Conservation (phyloP, 2,888 invertebrate species). For the Drosophila birchii region DNA sequence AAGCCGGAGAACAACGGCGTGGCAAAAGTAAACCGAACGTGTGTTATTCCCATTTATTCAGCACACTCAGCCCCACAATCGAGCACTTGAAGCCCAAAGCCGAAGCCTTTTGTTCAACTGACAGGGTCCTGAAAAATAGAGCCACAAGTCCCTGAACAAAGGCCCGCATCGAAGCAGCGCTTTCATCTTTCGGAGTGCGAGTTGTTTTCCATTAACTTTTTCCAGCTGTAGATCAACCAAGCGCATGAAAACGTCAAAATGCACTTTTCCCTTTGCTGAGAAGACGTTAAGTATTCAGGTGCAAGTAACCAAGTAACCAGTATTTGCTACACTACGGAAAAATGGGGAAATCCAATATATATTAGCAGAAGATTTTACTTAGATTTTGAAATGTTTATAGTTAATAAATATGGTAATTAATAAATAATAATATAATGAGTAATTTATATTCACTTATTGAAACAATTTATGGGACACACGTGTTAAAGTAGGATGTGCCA, state of each 20-base stretch:
- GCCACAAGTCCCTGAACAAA: conserved; percentile 26
- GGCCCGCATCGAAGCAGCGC: conserved; percentile 25
- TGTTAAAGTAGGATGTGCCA: neutral
- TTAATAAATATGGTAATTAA: neutral
- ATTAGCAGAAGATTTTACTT: neutral
- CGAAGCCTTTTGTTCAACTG: conserved; percentile 48
- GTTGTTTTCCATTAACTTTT: conserved; percentile 73
- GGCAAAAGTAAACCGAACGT: conserved; percentile 37
- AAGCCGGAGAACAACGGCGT: conserved; percentile 2
- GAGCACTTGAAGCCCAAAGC: conserved; percentile 38
- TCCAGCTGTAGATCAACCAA: conserved; percentile 57
- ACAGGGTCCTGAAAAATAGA: conserved; percentile 33
- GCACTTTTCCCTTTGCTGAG: conserved; percentile 56
- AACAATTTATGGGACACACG: neutral
- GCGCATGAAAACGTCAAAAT: conserved; percentile 77
- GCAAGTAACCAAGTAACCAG: conserved; percentile 4
- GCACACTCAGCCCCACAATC: conserved; percentile 27
- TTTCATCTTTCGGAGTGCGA: conserved; percentile 33
- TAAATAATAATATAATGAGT: no score
- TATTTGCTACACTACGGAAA: neutral
- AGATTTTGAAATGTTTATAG: neutral
- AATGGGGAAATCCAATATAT: neutral
- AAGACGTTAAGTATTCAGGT: conserved; percentile 26
- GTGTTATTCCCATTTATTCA: conserved; percentile 31
- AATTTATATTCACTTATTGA: no score